phyloP scores from a whole-genome alignment of 2,113 vertebrate species.

The Sialia sialis region DNA sequence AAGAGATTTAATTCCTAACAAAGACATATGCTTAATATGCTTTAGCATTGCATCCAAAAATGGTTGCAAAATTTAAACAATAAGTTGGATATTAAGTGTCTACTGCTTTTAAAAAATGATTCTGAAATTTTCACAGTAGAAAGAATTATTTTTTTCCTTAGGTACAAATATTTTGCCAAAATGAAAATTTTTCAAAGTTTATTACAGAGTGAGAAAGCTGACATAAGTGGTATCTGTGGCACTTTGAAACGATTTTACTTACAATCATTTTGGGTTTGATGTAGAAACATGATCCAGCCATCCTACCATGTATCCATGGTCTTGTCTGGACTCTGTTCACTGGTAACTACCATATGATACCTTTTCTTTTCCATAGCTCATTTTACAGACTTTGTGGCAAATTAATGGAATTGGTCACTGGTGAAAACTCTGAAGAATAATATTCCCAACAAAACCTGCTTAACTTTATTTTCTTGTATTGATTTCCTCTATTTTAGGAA shows the following conservation, averaged over 20 bases:
- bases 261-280: not conserved
- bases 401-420: not conserved
- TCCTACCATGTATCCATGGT: not conserved
- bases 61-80: not conserved
- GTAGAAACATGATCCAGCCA: not conserved
- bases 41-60: not conserved
- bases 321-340: not conserved
- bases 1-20: not conserved
- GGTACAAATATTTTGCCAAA: not conserved
- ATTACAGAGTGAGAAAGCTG: not conserved
- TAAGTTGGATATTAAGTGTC: not conserved
- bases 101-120: not conserved
- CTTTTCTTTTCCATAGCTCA: not conserved
- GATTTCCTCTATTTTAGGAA: not conserved
- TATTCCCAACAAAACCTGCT: not conserved
- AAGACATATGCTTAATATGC: not conserved
- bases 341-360: not conserved
- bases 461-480: not conserved
- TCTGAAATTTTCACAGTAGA: not conserved
- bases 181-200: not conserved
- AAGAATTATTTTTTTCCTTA: not conserved
- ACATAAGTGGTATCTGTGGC: not conserved
- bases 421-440: not conserved
- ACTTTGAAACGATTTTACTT: not conserved
- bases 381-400: not conserved